A percentile compares a stretch with the other conserved stretches of the same genome.
phyloP scores from a whole-genome alignment of 2,797 vertebrate genomes.

The Pygocentrus nattereri region DNA sequence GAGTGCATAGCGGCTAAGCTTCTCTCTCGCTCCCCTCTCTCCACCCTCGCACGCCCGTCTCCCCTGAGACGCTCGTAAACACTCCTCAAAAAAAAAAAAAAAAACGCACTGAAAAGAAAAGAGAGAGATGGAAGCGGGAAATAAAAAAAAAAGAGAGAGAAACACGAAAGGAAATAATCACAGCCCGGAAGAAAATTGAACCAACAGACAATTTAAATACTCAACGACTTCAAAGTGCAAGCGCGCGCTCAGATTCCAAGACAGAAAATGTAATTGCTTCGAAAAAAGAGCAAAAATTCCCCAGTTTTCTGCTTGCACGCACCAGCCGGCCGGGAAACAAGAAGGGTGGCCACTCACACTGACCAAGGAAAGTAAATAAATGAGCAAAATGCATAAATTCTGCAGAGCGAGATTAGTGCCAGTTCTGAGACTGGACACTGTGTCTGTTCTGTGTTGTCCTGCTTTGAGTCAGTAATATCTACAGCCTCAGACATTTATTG shows the following conservation, averaged over 20 bases:
- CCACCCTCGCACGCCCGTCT: constrained; percentile 35
- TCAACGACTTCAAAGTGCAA: constrained; percentile 49
- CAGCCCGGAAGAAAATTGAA: constrained; percentile 48
- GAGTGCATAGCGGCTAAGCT: constrained; percentile 60
- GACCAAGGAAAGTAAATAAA: constrained; percentile 39
- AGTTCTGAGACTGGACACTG: neutral
- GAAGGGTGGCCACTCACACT: constrained; percentile 25
- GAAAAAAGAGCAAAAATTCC: neutral
- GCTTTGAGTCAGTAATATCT: no score
- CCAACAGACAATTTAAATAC: constrained; percentile 53
- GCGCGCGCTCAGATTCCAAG: constrained; percentile 30
- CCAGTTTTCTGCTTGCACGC: constrained; percentile 7
- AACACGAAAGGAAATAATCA: constrained; percentile 50
- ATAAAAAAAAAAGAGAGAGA: neutral
- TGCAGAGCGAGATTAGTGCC: neutral
- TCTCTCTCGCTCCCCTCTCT: constrained; percentile 42
- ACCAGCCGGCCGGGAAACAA: constrained; percentile 18
- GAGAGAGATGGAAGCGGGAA: constrained; percentile 30
- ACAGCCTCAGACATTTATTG: no score
- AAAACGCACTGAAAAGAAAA: constrained; percentile 9
- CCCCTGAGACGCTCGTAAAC: constrained; percentile 53
- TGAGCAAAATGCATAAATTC: neutral
- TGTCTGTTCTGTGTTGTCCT: constrained; percentile 10
- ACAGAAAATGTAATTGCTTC: constrained; percentile 38
- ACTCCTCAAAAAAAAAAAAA: constrained; percentile 49